Percentiles rank a stretch among this genome's conserved stretches.
phyloP scores from a whole-genome alignment of 2,113 vertebrate species.

The Stegastes partitus region DNA sequence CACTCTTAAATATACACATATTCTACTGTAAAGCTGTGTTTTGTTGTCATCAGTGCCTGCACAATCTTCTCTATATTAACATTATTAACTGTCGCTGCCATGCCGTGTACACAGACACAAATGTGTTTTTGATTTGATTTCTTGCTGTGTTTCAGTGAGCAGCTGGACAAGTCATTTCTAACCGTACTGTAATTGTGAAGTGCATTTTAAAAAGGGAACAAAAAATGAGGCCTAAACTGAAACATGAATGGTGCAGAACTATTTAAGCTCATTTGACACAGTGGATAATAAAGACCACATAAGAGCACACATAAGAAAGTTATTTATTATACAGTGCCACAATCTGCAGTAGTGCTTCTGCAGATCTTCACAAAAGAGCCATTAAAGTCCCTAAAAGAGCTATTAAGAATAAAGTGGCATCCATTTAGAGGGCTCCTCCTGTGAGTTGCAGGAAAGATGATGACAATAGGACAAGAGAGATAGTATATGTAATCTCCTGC shows the following conservation, averaged over 20 bases:
- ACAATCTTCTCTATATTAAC: background rate
- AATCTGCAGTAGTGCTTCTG: constrained; percentile 32
- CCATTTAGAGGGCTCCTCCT: constrained; percentile 64
- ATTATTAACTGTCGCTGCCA: constrained; percentile 1
- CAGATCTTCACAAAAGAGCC: constrained; percentile 50
- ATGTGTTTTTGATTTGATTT: constrained; percentile 28
- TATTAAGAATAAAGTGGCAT: constrained; percentile 63
- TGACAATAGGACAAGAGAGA: constrained; percentile 27
- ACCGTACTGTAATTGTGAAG: background rate
- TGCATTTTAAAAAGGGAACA: background rate
- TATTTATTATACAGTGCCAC: constrained; percentile 36
- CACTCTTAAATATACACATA: background rate
- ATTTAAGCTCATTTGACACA: constrained; percentile 29
- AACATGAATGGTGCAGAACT: constrained; percentile 24
- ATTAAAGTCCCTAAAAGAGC: constrained; percentile 63
- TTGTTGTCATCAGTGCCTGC: background rate
- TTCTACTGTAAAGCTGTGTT: background rate
- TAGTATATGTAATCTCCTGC: constrained; percentile 43
- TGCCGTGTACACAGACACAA: background rate
- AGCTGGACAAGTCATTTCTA: background rate
- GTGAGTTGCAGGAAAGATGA: constrained; percentile 57
- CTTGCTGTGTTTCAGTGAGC: constrained; percentile 14
- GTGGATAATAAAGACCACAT: constrained; percentile 40
- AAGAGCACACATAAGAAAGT: constrained; percentile 30
- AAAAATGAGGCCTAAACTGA: constrained; percentile 33